A percentile compares a stretch with the other conserved stretches of the same genome.
Evolutionary conservation across 2,113 vertebrate species (phyloP).

Genomic region (Sinocyclocheilus grahami): DNA sequence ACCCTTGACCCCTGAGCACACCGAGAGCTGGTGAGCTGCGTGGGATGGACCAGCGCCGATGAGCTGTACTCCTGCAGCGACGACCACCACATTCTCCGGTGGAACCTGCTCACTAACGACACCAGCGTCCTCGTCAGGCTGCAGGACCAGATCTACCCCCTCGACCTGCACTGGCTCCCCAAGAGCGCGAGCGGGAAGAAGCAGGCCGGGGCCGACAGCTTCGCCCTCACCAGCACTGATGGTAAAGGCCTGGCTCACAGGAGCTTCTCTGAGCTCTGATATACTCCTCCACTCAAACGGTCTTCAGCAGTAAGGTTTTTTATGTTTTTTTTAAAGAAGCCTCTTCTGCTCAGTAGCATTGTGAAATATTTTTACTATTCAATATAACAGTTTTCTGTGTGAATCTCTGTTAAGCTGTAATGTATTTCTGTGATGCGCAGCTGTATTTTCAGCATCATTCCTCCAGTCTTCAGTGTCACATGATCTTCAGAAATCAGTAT

Average conservation of each 20-base stretch:
- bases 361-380: no score
- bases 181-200: conserved; percentile 86
- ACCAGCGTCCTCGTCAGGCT: conserved; percentile 83
- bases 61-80: conserved; percentile 94
- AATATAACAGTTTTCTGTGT: no score
- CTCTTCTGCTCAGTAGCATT: no score
- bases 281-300: no score
- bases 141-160: conserved; percentile 87
- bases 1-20: conserved; percentile 70
- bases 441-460: no score
- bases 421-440: no score
- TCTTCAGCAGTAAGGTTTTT: no score
- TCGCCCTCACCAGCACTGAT: conserved; percentile 93
- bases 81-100: conserved; percentile 91
- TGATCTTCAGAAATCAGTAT: no score
- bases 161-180: conserved; percentile 93
- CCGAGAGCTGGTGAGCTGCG: conserved; percentile 92
- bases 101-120: conserved; percentile 89
- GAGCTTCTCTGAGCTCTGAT: no score
- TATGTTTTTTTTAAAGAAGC: no score
- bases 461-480: no score
- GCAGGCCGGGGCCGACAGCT: conserved; percentile 85
- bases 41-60: conserved; percentile 93
- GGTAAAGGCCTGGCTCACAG: conserved; percentile 65
- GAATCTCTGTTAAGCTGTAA: no score